Base-by-base conservation (phyloP, 2,888 invertebrate genomes). In the Sarcophaga carnaria region DNA sequence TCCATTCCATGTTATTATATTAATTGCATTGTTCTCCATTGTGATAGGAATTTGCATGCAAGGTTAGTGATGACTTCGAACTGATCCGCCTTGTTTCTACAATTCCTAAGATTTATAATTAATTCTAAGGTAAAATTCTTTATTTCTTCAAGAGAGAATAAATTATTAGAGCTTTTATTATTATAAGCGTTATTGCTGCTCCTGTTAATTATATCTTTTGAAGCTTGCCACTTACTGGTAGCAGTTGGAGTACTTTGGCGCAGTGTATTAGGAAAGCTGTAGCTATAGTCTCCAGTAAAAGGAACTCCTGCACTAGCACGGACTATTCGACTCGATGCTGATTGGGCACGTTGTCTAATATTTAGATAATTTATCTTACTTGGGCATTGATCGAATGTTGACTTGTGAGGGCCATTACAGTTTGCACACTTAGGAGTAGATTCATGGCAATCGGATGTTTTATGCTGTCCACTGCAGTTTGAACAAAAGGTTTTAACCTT, bases 401-500 rank as follows among this genome's bases (percentile, higher is more conserved):
- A 67, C 45, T 67, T 27, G 27, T 27, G 27, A 27, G 27, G 27
- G 27, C 27, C 5, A 27, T 27, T 27, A 27, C 27, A 27, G 20
- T 71, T 71, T 71, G 71, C 71, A 60, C 27, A 60, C 37, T 60
- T 72, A 37, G 72, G 27, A 10, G 27, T 60, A n/a, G 67, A 37
- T 67, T 45, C 67, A 45, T 67, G n/a, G 66, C 66, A 66, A 27
- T 66, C 66, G 14, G 37, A 66, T 5, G 27, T 27, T 27, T 4
- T 27, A 27, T 27, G 27, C 27, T 27, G 37, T 10, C 45, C 67
- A 45, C 47, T 20, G 27, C 67, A 67, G 67, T 25, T 67, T 67
- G 45, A n/a, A 45, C 64, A 64, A 64, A 64, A 64, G 67, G 67
- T 67, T 67, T 67, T 67, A 37, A 67, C 67, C 67, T 37, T 67